Percentiles rank a stretch among this genome's conserved stretches.
Evolutionary conservation across 2,888 invertebrate genomes (phyloP).

Genomic region (Coecobrya sp.): DNA sequence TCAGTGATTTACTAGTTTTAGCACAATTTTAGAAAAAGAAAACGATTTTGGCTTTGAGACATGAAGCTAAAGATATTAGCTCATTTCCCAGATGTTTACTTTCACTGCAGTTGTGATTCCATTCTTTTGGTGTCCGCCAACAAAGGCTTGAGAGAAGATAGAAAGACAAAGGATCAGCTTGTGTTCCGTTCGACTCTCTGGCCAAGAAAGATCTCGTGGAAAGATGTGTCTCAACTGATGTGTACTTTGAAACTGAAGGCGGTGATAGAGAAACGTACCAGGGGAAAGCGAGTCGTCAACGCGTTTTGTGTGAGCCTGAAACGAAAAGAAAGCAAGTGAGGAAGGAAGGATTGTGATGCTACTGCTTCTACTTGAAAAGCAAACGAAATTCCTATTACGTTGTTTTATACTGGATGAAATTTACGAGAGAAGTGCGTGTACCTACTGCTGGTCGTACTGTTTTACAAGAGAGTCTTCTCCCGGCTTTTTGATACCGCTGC

Average conservation of each 20-base stretch:
- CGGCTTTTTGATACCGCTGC: constrained; percentile 56
- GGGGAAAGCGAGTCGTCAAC: constrained; percentile 62
- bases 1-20: constrained; percentile 43
- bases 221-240: constrained; percentile 75
- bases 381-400: not conserved
- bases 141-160: not conserved
- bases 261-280: constrained; percentile 37
- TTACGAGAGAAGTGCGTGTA: constrained; percentile 62
- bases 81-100: constrained; percentile 62
- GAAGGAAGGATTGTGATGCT: constrained; percentile 19
- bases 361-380: constrained; percentile 25
- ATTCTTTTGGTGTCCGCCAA: constrained; percentile 20
- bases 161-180: constrained; percentile 61
- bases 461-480: constrained; percentile 48
- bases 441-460: not conserved
- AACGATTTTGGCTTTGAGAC: constrained; percentile 61
- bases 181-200: constrained; percentile 20
- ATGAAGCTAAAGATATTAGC: constrained; percentile 55
- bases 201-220: constrained; percentile 52
- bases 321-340: not conserved
- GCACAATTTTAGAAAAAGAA: constrained; percentile 10
- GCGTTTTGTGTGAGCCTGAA: constrained; percentile 15
- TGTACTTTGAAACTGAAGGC: constrained; percentile 68
- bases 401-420: constrained; percentile 21
- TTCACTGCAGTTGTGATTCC: constrained; percentile 11